These are phyloP conservation scores for Dryocosmus kuriphilus DNA, from an alignment of 2,888 invertebrate genomes.

Conservation along the genomic window DNA sequence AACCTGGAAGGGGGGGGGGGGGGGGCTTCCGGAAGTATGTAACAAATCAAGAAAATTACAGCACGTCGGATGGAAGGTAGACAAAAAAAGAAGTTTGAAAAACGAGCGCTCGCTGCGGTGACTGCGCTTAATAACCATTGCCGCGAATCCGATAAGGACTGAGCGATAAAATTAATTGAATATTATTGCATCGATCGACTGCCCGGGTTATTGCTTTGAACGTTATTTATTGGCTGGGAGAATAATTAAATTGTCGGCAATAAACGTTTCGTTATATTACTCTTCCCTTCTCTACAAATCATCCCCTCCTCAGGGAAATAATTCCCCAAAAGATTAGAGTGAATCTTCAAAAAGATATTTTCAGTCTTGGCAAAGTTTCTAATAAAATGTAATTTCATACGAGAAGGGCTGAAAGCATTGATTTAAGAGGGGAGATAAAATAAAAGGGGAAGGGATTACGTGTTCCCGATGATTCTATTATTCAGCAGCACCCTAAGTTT, in stretches of 20 bases:
- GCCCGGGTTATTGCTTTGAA: constrained; percentile 42
- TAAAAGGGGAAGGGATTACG: constrained; percentile 35
- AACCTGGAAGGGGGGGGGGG: neutral
- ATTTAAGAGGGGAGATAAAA: constrained; percentile 31
- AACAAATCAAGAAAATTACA: constrained; percentile 14
- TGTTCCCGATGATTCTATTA: constrained; percentile 24
- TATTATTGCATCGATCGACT: constrained; percentile 47
- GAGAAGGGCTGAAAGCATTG: neutral
- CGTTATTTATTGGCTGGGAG: constrained; percentile 52
- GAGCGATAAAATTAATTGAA: constrained; percentile 51
- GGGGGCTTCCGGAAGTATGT: neutral
- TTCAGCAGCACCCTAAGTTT: constrained; percentile 33
- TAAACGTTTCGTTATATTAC: constrained; percentile 43
- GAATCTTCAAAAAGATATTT: constrained; percentile 14
- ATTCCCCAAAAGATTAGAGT: constrained; percentile 18
- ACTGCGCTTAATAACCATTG: constrained; percentile 38
- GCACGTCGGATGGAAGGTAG: constrained; percentile 3
- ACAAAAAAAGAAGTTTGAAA: constrained; percentile 10
- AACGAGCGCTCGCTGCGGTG: constrained; percentile 21
- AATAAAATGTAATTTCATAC: constrained; percentile 23
- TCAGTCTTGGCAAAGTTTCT: neutral
- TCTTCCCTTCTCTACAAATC: constrained; percentile 41
- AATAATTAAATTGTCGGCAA: constrained; percentile 55
- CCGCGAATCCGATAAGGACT: constrained; percentile 48
- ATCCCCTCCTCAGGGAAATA: constrained; percentile 1